These are phyloP conservation scores for Gnathonemus longibarbis DNA, from an alignment of 2,113 vertebrate genomes.

Conservation along the genomic window DNA sequence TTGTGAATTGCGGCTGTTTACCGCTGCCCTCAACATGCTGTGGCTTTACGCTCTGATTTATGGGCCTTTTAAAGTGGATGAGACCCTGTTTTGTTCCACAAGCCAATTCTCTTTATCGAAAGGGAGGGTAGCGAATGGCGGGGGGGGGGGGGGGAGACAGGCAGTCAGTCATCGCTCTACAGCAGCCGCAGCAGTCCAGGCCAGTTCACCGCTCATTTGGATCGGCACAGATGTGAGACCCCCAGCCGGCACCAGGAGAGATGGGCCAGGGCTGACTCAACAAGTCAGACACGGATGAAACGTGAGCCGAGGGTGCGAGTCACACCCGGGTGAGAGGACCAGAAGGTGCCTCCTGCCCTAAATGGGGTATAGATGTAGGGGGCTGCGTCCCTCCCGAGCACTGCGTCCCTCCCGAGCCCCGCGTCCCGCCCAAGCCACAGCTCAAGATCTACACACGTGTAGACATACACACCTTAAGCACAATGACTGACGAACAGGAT, in stretches of 20 bases:
- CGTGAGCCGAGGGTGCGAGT: not conserved
- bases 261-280: not conserved
- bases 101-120: slow-evolving; percentile 7
- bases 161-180: not conserved
- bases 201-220: not conserved
- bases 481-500: too few species aligned
- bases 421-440: too few species aligned
- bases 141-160: not conserved
- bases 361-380: not conserved
- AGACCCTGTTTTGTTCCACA: slow-evolving; percentile 10
- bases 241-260: not conserved
- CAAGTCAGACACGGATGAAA: not conserved
- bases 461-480: too few species aligned
- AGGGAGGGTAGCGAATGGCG: not conserved
- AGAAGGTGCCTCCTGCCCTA: not conserved
- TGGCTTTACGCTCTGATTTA: slow-evolving; percentile 1
- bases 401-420: too few species aligned
- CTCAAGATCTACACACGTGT: too few species aligned
- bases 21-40: not conserved
- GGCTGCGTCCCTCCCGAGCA: not conserved
- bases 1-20: not conserved
- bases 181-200: not conserved
- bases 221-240: not conserved
- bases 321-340: not conserved
- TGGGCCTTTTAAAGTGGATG: slow-evolving; percentile 10